These are phyloP conservation scores for Urosaurus nigricauda DNA, from an alignment of 2,797 vertebrate species.

Conservation along the genomic window DNA sequence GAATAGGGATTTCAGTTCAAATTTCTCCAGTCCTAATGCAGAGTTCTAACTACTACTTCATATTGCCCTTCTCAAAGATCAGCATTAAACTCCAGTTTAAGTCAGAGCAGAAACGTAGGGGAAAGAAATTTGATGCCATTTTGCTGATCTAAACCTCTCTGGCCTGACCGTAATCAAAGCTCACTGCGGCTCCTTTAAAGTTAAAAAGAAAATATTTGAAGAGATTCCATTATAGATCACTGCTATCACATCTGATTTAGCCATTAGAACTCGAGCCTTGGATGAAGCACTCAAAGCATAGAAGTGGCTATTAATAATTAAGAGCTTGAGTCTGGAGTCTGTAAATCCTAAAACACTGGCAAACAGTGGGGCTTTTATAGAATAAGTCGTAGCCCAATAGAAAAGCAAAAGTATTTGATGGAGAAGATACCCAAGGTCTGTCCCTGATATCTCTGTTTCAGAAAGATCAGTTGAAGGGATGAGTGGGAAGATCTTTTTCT, in stretches of 20 bases:
- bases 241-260: neutral
- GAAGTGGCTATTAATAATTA: slow-evolving; percentile 9
- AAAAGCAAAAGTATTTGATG: neutral
- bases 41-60: neutral
- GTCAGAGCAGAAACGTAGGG: neutral
- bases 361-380: neutral
- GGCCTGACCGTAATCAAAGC: neutral
- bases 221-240: neutral
- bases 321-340: neutral
- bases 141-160: neutral
- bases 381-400: neutral
- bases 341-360: neutral
- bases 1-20: neutral
- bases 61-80: neutral
- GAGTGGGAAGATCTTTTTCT: too few species aligned
- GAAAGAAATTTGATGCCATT: too few species aligned
- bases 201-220: neutral
- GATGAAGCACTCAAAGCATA: neutral
- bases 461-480: neutral
- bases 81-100: neutral
- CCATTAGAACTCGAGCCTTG: neutral
- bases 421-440: neutral
- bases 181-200: neutral
- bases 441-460: neutral
- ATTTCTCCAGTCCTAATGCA: neutral